These are phyloP conservation scores for Iselma pallidipennis DNA, from an alignment of 2,888 invertebrate species.

Conservation along the genomic window DNA sequence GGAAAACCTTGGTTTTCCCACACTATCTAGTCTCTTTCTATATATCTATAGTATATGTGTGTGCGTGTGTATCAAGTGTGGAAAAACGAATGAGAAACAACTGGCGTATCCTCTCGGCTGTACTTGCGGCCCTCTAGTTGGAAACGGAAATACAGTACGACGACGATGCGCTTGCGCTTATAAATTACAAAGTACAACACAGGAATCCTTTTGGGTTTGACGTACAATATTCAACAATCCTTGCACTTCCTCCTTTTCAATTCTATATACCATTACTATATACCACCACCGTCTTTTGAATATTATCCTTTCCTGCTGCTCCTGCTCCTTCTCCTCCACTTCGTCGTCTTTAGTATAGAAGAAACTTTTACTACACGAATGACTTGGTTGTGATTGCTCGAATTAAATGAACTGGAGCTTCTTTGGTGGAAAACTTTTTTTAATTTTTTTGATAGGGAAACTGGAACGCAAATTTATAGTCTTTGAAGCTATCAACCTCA, in stretches of 20 bases:
- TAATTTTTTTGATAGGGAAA: too few species aligned
- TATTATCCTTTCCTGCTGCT: neutral
- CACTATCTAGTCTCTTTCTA: neutral
- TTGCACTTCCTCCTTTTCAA: neutral
- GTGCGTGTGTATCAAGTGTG: constrained; percentile 15
- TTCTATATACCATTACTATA: too few species aligned
- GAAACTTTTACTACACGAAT: too few species aligned
- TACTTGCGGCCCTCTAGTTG: constrained; percentile 25
- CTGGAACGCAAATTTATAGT: too few species aligned
- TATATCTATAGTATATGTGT: neutral
- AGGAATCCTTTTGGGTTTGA: neutral
- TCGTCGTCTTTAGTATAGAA: too few species aligned
- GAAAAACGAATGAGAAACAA: constrained; percentile 39
- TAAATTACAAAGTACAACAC: constrained; percentile 15
- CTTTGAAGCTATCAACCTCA: too few species aligned
- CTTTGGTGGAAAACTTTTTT: too few species aligned
- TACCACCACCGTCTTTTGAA: too few species aligned
- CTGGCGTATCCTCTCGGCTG: constrained; percentile 24
- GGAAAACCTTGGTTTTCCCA: neutral
- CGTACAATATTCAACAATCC: neutral
- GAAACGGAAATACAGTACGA: constrained; percentile 30
- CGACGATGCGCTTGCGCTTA: constrained; percentile 31
- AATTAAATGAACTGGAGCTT: too few species aligned
- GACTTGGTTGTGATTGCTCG: too few species aligned
- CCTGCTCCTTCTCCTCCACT: neutral